Base-by-base conservation (phyloP, 2,797 vertebrate species). In the Dicrostonyx torquatus region DNA sequence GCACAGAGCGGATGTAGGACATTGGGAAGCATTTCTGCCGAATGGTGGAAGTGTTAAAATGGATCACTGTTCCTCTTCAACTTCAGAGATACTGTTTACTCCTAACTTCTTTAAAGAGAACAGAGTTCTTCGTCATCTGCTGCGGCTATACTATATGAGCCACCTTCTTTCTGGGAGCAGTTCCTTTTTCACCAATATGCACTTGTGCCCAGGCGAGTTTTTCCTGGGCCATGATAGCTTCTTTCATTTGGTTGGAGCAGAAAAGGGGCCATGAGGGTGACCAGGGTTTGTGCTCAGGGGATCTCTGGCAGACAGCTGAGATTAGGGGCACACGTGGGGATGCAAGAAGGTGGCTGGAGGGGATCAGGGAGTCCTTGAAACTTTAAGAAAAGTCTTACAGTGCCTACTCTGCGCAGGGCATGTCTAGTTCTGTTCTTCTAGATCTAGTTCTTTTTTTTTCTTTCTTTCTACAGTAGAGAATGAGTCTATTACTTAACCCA, bases 171-270 rank as follows among this genome's bases (percentile, higher is more conserved):
- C 40, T 34, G 11, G 22, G 5, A n/a, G 24, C 45, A 34, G 29
- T 34, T 48, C 26, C 31, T 22, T 84, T 66, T 4, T 31, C 43
- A 22, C 99, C 98, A 48, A 48, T 43, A 34, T 11, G 55, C 26
- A 45, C 26, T 34, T 48, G 31, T 84, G 18, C 43, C 60, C 99
- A 99, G 96, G 99, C 99, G 79, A 99, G 98, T 98, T 99, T 99
- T 97, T 99, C 99, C 97, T 99, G 99, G 98, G 99, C 99, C 99
- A 99, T 99, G 87, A 99, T 99, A 58, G 98, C 98, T 98, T 99
- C 99, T 99, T 99, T 99, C 99, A 99, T 99, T 98, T 98, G 98
- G 93, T 91, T 87, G 86, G 91, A 96, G 94, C 31, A 87, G 88
- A 77, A 89, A 91, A 70, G 83, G 96, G 92, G 84, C 93, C 9